These are phyloP conservation scores for Cettia cetti DNA, from an alignment of 2,113 vertebrate genomes.

Conservation along the genomic window DNA sequence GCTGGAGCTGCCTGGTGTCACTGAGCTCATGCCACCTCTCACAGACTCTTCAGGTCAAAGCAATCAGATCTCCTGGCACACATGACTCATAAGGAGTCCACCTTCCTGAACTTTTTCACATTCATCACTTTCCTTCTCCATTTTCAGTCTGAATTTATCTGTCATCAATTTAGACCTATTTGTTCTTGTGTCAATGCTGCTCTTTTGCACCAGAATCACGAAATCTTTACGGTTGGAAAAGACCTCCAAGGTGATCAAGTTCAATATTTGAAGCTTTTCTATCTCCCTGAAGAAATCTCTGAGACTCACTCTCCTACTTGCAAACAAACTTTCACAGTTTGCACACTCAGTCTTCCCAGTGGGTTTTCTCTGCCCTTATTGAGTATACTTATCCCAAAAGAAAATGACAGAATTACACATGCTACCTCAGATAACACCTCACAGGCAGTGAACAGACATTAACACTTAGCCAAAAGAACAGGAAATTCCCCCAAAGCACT, in stretches of 20 bases:
- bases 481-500: not conserved
- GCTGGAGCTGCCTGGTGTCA: not conserved
- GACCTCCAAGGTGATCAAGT: not conserved
- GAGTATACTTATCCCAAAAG: not conserved
- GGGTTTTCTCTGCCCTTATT: not conserved
- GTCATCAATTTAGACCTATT: not conserved
- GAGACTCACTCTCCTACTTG: not conserved
- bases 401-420: not conserved
- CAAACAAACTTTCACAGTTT: not conserved
- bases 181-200: not conserved
- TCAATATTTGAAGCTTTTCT: not conserved
- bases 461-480: not conserved
- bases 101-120: not conserved
- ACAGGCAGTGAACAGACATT: rapidly evolving
- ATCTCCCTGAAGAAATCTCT: not conserved
- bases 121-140: not conserved
- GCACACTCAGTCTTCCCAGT: not conserved
- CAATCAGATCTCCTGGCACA: not conserved
- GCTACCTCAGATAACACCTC: not conserved
- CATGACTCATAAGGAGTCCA: not conserved
- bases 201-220: not conserved
- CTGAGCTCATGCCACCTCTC: not conserved
- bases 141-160: not conserved
- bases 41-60: not conserved
- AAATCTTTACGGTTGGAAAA: not conserved